Conservation (phyloP, 2,888 invertebrate species). For the Scaeva pyrastri region DNA sequence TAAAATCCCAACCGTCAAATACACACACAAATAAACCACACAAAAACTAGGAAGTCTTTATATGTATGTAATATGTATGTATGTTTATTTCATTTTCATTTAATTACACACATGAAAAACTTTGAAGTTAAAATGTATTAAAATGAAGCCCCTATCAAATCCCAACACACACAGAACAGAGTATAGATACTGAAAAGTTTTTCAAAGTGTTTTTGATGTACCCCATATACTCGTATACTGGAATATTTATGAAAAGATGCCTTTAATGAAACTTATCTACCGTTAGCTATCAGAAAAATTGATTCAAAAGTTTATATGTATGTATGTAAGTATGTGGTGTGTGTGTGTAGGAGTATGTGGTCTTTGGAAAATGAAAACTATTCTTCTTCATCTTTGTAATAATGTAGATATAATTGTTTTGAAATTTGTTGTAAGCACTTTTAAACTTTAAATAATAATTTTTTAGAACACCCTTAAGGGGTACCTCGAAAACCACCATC, state of each 20-base stretch:
- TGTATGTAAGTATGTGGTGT: too few species aligned
- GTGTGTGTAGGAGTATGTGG: too few species aligned
- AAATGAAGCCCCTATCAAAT: constrained; percentile 20
- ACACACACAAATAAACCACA: background rate
- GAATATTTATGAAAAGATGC: too few species aligned
- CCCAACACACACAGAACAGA: background rate
- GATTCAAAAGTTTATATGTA: too few species aligned
- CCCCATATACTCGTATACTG: too few species aligned
- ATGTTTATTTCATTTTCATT: constrained; percentile 13
- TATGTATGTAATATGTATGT: too few species aligned
- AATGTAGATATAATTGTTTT: background rate
- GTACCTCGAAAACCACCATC: constrained; percentile 34
- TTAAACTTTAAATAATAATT: background rate
- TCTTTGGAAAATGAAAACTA: too few species aligned
- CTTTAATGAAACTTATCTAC: too few species aligned
- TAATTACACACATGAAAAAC: constrained; percentile 34
- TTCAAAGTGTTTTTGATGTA: background rate
- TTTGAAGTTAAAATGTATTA: constrained; percentile 23
- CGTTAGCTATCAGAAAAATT: too few species aligned
- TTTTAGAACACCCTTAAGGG: background rate
- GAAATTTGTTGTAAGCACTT: background rate
- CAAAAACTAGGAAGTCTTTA: too few species aligned
- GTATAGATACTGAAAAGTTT: background rate
- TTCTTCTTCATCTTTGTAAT: background rate
- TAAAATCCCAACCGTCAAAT: background rate